phyloP scores from a whole-genome alignment of 2,888 invertebrate genomes.

The Erebia palarica region DNA sequence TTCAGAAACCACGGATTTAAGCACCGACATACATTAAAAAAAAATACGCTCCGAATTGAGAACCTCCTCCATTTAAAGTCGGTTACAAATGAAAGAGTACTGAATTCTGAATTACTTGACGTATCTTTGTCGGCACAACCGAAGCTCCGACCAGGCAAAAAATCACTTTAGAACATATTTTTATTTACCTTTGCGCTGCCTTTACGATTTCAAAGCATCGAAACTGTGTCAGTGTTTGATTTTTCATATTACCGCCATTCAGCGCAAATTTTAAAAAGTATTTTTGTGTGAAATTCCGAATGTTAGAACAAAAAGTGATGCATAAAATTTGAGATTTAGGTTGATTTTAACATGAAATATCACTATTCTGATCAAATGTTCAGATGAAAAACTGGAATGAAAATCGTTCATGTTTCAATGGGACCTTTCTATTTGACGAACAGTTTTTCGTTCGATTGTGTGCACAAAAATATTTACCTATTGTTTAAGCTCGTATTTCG shows the following conservation, averaged over 20 bases:
- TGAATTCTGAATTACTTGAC: too few species aligned
- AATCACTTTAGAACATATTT: background rate
- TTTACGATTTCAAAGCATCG: background rate
- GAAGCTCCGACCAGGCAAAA: too few species aligned
- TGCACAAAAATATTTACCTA: slow-evolving; percentile 11
- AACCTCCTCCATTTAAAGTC: too few species aligned
- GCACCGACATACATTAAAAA: too few species aligned
- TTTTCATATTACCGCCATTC: background rate
- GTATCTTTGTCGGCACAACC: too few species aligned
- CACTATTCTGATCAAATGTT: background rate
- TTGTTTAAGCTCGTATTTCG: slow-evolving; percentile 13
- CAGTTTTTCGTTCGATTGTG: slow-evolving; percentile 16
- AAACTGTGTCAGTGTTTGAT: slow-evolving; percentile 16
- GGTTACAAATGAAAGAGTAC: too few species aligned
- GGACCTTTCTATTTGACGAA: slow-evolving; percentile 19
- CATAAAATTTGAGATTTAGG: slow-evolving; percentile 15
- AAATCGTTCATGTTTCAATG: slow-evolving; percentile 15
- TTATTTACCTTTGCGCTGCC: background rate
- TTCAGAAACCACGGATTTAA: too few species aligned
- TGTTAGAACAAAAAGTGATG: slow-evolving; percentile 10
- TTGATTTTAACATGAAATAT: slow-evolving; percentile 23
- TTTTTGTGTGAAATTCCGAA: slow-evolving; percentile 11
- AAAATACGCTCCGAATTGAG: too few species aligned
- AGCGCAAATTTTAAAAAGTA: background rate
- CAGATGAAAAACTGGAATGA: slow-evolving; percentile 15